Evolutionary conservation across 2,113 vertebrate species (phyloP).

Genomic region (Dasyurus viverrinus): DNA sequence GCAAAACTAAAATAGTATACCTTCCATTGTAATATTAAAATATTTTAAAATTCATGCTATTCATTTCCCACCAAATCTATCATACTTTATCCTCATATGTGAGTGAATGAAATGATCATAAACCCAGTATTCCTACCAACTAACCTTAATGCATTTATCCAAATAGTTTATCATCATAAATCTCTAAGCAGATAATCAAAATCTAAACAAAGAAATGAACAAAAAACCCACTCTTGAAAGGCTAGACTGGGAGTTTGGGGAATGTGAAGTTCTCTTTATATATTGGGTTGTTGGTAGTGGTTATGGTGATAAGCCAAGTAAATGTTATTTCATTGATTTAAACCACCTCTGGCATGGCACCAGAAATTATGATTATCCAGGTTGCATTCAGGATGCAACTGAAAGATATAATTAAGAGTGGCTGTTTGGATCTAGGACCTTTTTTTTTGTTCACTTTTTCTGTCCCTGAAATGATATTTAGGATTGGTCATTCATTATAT

Average conservation of each 20-base stretch:
- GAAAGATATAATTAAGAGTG: neutral
- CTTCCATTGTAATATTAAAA: neutral
- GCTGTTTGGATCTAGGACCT: neutral
- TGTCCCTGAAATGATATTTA: neutral
- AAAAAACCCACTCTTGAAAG: constrained; percentile 9
- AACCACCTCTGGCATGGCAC: neutral
- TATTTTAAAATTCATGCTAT: neutral
- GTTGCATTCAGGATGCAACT: neutral
- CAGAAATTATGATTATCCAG: neutral
- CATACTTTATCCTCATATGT: neutral
- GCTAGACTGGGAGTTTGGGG: neutral
- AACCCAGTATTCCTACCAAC: neutral
- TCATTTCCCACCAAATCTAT: neutral
- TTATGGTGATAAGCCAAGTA: neutral
- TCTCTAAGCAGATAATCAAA: neutral
- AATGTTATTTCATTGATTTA: neutral
- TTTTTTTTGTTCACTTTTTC: neutral
- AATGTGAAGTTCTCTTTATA: neutral
- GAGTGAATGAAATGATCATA: neutral
- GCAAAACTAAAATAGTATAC: neutral
- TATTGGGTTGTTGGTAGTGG: neutral
- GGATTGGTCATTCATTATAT: neutral
- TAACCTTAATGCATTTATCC: neutral
- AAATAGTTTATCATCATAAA: neutral
- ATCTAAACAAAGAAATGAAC: constrained; percentile 66